Evolutionary conservation across 2,113 vertebrate species (phyloP).

Genomic region (Coracopsis vasa): DNA sequence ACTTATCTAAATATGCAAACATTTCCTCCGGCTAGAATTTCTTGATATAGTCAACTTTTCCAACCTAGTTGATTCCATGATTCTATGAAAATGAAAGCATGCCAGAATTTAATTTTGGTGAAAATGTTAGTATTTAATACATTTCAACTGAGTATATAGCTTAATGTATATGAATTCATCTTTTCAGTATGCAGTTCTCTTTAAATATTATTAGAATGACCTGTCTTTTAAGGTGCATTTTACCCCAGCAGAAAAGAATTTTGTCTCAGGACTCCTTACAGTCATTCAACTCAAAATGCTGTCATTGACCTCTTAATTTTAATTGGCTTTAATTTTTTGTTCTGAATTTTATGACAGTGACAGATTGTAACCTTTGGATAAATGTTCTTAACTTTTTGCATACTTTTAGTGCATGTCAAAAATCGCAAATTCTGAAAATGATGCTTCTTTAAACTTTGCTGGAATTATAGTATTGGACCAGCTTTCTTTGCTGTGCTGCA

Average conservation of each 20-base stretch:
- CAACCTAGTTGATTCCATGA: not conserved
- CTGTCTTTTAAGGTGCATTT: not conserved
- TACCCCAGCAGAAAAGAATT: not conserved
- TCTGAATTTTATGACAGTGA: not conserved
- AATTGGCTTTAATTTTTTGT: not conserved
- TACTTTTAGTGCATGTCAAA: conserved; percentile 9
- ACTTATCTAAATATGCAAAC: not conserved
- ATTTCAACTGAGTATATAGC: not conserved
- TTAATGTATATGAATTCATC: not conserved
- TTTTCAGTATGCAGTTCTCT: not conserved
- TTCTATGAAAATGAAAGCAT: not conserved
- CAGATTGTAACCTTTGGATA: not conserved
- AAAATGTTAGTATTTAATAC: not conserved
- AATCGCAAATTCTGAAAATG: not conserved
- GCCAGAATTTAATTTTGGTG: not conserved
- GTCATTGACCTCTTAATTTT: not conserved
- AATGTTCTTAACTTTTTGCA: not conserved
- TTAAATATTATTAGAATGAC: not conserved
- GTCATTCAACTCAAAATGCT: not conserved
- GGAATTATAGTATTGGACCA: not conserved
- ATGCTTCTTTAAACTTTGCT: not conserved
- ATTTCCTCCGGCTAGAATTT: not conserved
- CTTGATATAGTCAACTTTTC: not conserved
- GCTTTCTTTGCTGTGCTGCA: not conserved
- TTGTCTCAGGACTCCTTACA: not conserved